Evolutionary conservation across 2,797 vertebrate species (phyloP).

Genomic region (Merluccius polli): DNA sequence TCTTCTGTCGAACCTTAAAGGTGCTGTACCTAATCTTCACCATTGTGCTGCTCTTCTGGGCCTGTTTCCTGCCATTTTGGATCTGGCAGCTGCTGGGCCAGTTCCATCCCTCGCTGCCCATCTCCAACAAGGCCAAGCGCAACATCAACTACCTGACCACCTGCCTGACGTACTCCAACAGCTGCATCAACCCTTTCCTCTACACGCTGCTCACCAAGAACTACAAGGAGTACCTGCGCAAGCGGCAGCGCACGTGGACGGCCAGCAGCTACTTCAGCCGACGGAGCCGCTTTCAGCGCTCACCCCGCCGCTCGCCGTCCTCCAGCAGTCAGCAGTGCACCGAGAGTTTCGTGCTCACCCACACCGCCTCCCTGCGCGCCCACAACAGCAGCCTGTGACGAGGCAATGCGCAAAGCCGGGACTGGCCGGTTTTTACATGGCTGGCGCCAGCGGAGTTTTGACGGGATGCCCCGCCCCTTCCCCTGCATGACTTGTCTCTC

Average conservation of each 20-base stretch:
- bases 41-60: constrained; percentile 90
- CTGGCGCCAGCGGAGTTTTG: background rate
- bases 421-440: background rate
- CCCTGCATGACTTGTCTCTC: background rate
- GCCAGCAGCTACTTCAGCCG: constrained; percentile 74
- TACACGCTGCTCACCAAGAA: constrained; percentile 93
- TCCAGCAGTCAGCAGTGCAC: constrained; percentile 88
- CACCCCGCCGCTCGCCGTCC: constrained; percentile 78
- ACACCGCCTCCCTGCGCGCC: constrained; percentile 65
- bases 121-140: constrained; percentile 78
- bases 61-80: constrained; percentile 96
- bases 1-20: constrained; percentile 36
- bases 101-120: constrained; percentile 73
- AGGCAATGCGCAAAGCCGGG: constrained; percentile 27
- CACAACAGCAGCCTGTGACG: constrained; percentile 76
- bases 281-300: constrained; percentile 73
- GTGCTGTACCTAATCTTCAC: constrained; percentile 93
- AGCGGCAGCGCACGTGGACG: constrained; percentile 74
- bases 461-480: background rate
- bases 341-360: constrained; percentile 81
- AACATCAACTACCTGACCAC: constrained; percentile 91
- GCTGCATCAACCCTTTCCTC: constrained; percentile 92
- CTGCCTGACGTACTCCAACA: constrained; percentile 92
- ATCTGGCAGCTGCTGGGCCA: constrained; percentile 87
- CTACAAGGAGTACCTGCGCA: constrained; percentile 90